A percentile compares a stretch with the other conserved stretches of the same genome.
phyloP scores from a whole-genome alignment of 2,888 invertebrate genomes.

The Phytoseiulus persimilis region DNA sequence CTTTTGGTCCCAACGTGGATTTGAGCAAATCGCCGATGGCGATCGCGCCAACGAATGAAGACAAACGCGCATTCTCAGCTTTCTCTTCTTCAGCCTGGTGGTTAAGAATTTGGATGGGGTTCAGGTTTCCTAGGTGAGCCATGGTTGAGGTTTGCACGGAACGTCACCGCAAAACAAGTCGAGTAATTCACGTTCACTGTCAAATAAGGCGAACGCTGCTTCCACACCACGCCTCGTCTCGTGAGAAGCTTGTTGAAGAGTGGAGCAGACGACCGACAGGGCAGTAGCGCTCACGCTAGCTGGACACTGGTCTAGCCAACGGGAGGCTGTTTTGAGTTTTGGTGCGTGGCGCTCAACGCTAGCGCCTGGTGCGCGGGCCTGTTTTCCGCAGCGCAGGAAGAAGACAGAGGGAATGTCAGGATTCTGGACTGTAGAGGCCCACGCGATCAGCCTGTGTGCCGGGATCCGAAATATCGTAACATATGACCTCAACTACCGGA shows the following conservation, averaged over 20 bases:
- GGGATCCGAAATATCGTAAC: too few relatives aligned
- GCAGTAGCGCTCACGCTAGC: not conserved
- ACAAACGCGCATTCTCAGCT: constrained; percentile 90
- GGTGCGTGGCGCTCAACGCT: not conserved
- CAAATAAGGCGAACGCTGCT: not conserved
- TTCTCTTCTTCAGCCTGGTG: constrained; percentile 96
- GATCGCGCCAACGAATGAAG: constrained; percentile 95
- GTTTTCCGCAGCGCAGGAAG: too few relatives aligned
- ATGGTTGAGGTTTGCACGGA: not conserved
- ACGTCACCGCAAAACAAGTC: not conserved
- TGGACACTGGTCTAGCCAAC: not conserved
- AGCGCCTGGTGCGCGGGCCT: too few relatives aligned
- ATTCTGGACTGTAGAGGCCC: too few relatives aligned
- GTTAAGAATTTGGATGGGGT: constrained; percentile 86
- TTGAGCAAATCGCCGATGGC: constrained; percentile 97
- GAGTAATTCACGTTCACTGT: not conserved
- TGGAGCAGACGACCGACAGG: not conserved
- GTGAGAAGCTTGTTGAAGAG: constrained; percentile 5
- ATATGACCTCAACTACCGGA: too few relatives aligned
- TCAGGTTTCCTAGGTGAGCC: constrained; percentile 53
- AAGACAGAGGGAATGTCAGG: too few relatives aligned
- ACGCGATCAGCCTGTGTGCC: too few relatives aligned
- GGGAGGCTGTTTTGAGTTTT: not conserved
- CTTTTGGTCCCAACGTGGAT: constrained; percentile 95
- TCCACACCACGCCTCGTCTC: not conserved